Base-by-base conservation (phyloP, 2,113 vertebrate genomes). In the Orientallactaga bullata region DNA sequence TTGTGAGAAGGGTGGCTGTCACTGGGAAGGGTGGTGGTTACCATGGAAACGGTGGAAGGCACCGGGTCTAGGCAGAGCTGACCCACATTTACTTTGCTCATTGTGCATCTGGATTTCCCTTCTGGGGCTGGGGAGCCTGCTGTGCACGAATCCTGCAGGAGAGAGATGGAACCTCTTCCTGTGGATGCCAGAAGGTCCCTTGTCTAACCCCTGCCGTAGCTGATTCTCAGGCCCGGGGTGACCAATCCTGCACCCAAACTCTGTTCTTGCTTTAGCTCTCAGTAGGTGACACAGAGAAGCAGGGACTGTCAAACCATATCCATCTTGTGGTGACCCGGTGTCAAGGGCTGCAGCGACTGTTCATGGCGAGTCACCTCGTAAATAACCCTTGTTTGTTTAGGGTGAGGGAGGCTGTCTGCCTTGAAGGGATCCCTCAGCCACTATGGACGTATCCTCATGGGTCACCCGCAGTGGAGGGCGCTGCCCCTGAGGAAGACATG, bases 371-470 rank as follows among this genome's bases (percentile, higher is more conserved):
- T 60, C 2, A 7, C 51, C 37, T 51, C 18, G 58, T 65, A 79
- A 24, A 7, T 9, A 65, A n/a, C 10, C 58, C 24, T 55, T 37
- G 37, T 32, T 83, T 20, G 77, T 13, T 82, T 32, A 86, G 65
- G 18, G 28, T 21, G 39, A 47, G 13, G 60, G 69, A 76, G 55
- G 74, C 37, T 35, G 61, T 26, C 28, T 26, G 65, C 24, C 35
- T 78, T 21, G 83, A 60, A 71, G 82, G 39, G 86, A 24, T 21
- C 10, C 0, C 47, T 2, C 42, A 32, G 13, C 20, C 8, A 42
- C 71, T 7, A 7, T 20, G 20, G 10, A 20, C 8, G 0, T 3
- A 0, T 5, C 12, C 24, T 1, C 12, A 24, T 26, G 55, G 71
- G 30, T 55, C 8, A 1, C 35, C 7, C 8, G 16, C 69, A 30